These are phyloP conservation scores for Hypercompe scribonia DNA, from an alignment of 2,888 invertebrate species.

Conservation along the genomic window DNA sequence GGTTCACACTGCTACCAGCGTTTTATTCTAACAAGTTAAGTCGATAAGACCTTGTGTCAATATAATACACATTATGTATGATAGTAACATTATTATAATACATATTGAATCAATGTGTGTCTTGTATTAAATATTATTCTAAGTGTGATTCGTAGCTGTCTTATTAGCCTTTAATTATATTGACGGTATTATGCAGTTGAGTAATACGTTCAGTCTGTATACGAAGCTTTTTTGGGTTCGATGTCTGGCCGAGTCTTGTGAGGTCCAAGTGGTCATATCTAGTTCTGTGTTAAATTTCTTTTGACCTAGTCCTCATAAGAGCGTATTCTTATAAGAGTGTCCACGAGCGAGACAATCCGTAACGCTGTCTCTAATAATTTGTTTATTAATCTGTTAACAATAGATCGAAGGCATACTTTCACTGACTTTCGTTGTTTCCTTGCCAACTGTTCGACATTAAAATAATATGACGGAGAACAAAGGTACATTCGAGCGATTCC, in stretches of 20 bases:
- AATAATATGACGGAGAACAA: constrained; percentile 82
- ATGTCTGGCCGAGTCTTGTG: neutral
- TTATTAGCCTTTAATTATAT: neutral
- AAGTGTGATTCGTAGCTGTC: neutral
- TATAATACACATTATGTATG: neutral
- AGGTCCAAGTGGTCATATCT: neutral
- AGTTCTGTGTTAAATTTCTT: too few relatives aligned
- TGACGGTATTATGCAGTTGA: neutral
- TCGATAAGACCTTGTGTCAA: neutral
- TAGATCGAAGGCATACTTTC: constrained; percentile 67
- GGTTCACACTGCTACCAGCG: constrained; percentile 29
- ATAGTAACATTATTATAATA: neutral
- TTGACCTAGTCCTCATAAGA: too few relatives aligned
- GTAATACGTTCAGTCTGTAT: neutral
- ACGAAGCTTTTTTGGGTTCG: neutral
- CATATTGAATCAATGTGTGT: neutral
- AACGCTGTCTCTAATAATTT: constrained; percentile 38
- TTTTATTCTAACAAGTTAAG: constrained; percentile 13
- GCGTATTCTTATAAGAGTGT: constrained; percentile 15
- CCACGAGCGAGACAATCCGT: constrained; percentile 1
- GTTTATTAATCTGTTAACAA: constrained; percentile 50
- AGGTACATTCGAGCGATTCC: constrained; percentile 73
- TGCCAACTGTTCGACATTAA: constrained; percentile 65
- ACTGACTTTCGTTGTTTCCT: constrained; percentile 70
- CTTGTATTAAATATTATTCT: neutral